Evolutionary conservation across 2,797 vertebrate species (phyloP).

Genomic region (Lycodopsis pacificus): DNA sequence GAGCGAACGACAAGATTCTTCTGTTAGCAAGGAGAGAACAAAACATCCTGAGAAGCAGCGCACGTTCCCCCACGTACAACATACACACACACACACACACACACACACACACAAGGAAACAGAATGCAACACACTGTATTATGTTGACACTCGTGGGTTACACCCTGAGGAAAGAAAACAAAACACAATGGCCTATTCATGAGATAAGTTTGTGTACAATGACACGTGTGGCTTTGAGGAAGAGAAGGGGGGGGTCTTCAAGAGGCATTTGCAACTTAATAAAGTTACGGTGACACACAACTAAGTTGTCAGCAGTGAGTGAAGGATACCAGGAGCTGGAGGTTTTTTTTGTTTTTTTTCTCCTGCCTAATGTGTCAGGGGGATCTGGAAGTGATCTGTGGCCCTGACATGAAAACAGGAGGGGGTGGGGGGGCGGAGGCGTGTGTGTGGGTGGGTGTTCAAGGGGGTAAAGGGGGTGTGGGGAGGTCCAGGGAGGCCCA

Average conservation of each 20-base stretch:
- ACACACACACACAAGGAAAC: background rate
- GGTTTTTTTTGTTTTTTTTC: background rate
- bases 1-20: conserved; percentile 63
- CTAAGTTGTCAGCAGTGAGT: conserved; percentile 45
- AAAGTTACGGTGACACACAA: conserved; percentile 16
- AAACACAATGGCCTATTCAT: conserved; percentile 51
- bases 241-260: background rate
- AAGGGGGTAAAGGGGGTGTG: conserved; percentile 38
- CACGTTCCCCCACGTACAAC: conserved; percentile 16
- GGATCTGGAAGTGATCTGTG: conserved; percentile 78
- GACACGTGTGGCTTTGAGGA: conserved; percentile 24
- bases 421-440: conserved; percentile 6
- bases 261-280: conserved; percentile 37
- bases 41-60: conserved; percentile 51
- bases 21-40: conserved; percentile 56
- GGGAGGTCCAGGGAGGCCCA: conserved; percentile 75
- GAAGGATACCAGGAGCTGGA: conserved; percentile 32
- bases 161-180: conserved; percentile 27
- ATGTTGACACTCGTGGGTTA: conserved; percentile 32
- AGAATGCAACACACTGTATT: conserved; percentile 31
- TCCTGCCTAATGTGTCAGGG: conserved; percentile 50
- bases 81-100: conserved; percentile 8
- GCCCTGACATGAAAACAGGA: conserved; percentile 58
- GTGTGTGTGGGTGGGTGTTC: conserved; percentile 45
- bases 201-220: conserved; percentile 24